Base-by-base conservation (phyloP, 2,797 vertebrate genomes). In the Sebastes kiyomatsui region DNA sequence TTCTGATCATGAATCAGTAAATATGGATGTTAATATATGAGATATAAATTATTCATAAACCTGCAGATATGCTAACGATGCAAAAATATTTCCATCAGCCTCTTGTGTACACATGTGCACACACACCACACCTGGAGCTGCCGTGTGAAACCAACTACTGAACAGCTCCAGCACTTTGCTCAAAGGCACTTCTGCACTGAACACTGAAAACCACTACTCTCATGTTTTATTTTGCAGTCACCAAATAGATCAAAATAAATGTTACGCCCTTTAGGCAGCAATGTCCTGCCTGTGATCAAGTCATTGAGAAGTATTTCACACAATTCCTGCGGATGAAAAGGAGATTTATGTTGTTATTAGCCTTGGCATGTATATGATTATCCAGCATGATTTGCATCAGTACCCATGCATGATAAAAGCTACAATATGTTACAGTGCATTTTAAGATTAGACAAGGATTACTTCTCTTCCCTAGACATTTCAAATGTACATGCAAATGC, bases 11-110 rank as follows among this genome's bases (percentile, higher is more conserved):
- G 13, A 72, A 61, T 61, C 38, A 66, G 27, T 38, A 38, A 59
- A 74, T 30, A 59, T 35, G n/a, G 10, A 55, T 68, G 38, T 46
- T 82, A 38, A 65, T 27, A 67, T 42, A 61, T 2, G 12, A 75
- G 46, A 52, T 59, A 60, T 76, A 18, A 81, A 75, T 86, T 52
- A 86, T 86, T 84, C 4, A 83, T 85, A 74, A n/a, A 67, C n/a
- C 32, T 6, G 30, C 9, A 75, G 58, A 66, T 72, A 30, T 70
- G 68, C 66, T 42, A 64, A 33, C 16, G 12, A 55, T 32, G 52
- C 76, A 80, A 35, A 72, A 66, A 61, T 7, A 58, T 28, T 32
- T 60, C 20, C 60, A 30, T 54, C 68, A 65, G 62, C 55, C 3
- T 61, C 46, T 30, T 27, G 23, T n/a, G 38, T 16, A 54, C 69